Evolutionary conservation across 2,113 vertebrate genomes (phyloP), one percentile per base, ranked within the genome.

Genomic region (Sceloporus undulatus): DNA sequence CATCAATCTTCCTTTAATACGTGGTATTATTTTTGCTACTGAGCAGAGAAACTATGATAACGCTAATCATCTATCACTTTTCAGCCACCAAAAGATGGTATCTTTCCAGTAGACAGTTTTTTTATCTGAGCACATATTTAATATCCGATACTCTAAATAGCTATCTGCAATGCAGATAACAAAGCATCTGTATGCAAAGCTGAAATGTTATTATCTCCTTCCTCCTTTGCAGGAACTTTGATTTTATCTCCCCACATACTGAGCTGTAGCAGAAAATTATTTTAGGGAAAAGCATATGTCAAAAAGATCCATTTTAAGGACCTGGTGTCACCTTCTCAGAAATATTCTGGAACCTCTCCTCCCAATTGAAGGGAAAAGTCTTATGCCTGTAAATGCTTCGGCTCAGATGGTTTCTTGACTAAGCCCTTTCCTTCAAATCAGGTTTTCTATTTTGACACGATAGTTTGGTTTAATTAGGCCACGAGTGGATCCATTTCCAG

Each of bases 81-180:
- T 83, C 42, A 92, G 80, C 86, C 75, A 42, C 52, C 89, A 90
- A 75, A 34, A 91, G 85, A 40, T 5, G 21, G 84, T 84, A 79
- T 85, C 87, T 68, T 86, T 79, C 42, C 84, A n/a, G 18, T 25
- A 68, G 42, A 71, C n/a, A 34, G 16, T 18, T 27, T 93, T 68
- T 87, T 82, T 87, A 34, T 78, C n/a, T 68, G 48, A 92, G 91
- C 52, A 90, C 78, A 18, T 38, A 82, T 91, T 87, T 84, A 34
- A 80, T 87, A 8, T 38, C 68, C 77, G 78, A 93, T 70, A 71
- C 8, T 88, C 80, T 90, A 77, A 90, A 18, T 27, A 86, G 92
- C 82, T 90, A 85, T 91, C 88, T 92, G 90, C 88, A 85, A n/a
- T 91, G 90, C 90, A 91, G 87, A 92, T 85, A 65, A 16, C 59